phyloP scores from a whole-genome alignment of 1,140 invertebrate genomes.

The Sitobion miscanthi region DNA sequence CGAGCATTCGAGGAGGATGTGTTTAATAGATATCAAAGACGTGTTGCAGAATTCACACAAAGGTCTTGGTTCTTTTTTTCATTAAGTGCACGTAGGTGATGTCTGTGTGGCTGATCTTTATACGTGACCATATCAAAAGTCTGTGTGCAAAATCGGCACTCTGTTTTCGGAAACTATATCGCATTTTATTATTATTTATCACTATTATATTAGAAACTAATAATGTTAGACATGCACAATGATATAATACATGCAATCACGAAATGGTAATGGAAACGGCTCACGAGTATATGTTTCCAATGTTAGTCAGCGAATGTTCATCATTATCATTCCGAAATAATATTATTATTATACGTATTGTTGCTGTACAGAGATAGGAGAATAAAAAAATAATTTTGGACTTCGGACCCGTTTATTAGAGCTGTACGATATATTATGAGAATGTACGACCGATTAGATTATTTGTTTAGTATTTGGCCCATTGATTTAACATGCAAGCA shows the following conservation, averaged over 20 bases:
- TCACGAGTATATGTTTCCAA: background rate
- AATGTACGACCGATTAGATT: background rate
- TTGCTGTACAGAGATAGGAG: background rate
- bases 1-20: no score
- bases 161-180: background rate
- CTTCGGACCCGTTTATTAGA: background rate
- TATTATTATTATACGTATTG: background rate
- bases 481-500: background rate
- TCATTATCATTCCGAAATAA: background rate
- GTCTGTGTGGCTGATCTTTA: no score
- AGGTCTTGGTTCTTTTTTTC: no score
- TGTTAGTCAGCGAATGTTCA: background rate
- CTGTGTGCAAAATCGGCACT: no score
- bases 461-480: background rate
- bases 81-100: no score
- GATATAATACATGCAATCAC: background rate
- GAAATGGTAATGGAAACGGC: background rate
- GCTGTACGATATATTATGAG: background rate
- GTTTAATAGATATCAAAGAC: no score
- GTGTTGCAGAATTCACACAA: no score
- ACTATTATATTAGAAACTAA: background rate
- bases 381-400: background rate
- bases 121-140: no score
- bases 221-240: background rate
- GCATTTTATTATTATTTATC: background rate